These are phyloP conservation scores for Chloroceryle aenea DNA, from an alignment of 2,113 vertebrate species.

Conservation along the genomic window DNA sequence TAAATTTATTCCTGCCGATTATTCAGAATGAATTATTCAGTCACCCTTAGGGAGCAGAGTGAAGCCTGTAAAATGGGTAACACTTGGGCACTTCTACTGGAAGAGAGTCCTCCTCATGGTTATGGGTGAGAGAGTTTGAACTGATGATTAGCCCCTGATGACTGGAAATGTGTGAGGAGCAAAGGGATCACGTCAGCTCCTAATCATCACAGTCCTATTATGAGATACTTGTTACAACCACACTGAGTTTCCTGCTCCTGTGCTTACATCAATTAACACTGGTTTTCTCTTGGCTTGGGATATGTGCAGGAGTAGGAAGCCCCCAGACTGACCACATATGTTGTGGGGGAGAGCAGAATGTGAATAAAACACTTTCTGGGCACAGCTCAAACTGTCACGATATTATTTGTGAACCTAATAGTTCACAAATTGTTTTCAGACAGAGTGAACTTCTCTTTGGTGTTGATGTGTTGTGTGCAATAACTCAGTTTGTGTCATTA, in stretches of 20 bases:
- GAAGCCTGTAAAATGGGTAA: not conserved
- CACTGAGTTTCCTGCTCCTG: not conserved
- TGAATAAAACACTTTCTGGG: not conserved
- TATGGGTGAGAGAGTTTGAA: not conserved
- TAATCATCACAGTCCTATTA: not conserved
- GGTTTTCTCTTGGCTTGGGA: not conserved
- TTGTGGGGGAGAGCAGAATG: not conserved
- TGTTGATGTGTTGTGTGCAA: accelerated
- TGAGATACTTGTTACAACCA: not conserved
- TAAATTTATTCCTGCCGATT: conserved; percentile 26
- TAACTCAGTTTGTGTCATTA: too few species aligned
- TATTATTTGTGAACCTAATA: not conserved
- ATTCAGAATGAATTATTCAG: conserved; percentile 10
- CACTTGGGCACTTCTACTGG: not conserved
- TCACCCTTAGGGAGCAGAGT: not conserved
- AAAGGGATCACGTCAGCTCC: not conserved
- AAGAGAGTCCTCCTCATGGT: not conserved
- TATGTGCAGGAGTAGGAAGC: not conserved
- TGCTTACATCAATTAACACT: accelerated
- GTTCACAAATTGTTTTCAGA: not conserved
- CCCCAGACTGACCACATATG: not conserved
- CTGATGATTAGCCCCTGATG: not conserved
- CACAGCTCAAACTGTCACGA: not conserved
- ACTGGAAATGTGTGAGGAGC: not conserved
- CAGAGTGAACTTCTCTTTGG: too few species aligned